Evolutionary conservation across 1,140 invertebrate species (phyloP).

Genomic region (Diorhabda sublineata): DNA sequence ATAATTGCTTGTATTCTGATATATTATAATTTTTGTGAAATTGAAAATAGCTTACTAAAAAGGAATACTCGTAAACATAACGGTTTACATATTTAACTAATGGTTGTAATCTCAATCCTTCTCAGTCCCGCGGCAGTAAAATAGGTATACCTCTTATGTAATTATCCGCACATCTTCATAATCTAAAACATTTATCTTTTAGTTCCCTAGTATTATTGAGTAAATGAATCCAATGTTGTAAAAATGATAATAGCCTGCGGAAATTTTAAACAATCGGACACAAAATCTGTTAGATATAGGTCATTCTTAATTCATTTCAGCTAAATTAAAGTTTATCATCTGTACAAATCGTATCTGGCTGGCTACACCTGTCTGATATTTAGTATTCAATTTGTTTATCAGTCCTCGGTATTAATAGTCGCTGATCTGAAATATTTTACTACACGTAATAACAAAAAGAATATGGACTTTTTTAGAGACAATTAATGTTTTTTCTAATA

Average conservation of each 20-base stretch:
- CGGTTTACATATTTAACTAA: no score
- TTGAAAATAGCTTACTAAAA: no score
- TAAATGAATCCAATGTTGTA: not conserved
- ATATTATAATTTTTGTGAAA: no score
- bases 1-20: no score
- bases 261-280: conserved; percentile 1
- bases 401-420: no score
- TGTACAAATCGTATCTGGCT: not conserved
- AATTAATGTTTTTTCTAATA: no score
- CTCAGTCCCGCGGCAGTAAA: no score
- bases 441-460: no score
- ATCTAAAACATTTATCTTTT: not conserved
- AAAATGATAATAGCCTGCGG: not conserved
- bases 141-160: not conserved
- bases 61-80: no score
- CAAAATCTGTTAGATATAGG: not conserved
- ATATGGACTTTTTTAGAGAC: no score
- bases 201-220: not conserved
- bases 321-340: not conserved
- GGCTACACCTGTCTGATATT: not conserved
- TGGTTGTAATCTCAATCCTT: no score
- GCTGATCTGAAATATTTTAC: no score
- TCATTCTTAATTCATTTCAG: not conserved
- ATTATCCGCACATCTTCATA: not conserved
- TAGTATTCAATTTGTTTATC: not conserved